Evolutionary conservation across 2,888 invertebrate genomes (phyloP).

Genomic region (Bedellia somnulentella): DNA sequence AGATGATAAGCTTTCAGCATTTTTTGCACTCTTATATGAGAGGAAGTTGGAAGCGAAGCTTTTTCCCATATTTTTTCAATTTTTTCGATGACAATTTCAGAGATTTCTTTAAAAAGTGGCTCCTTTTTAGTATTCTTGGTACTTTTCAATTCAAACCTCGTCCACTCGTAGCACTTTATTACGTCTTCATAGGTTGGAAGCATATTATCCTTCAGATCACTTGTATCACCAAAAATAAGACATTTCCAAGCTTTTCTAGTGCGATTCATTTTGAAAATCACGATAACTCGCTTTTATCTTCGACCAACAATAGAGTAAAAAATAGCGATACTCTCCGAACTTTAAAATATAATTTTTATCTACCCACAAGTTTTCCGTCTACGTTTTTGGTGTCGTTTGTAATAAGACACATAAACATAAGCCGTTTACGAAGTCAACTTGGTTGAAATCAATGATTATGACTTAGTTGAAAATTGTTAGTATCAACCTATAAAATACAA

Average conservation of each 20-base stretch:
- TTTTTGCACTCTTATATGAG: conserved; percentile 7
- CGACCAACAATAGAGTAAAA: neutral
- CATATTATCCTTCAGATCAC: conserved; percentile 10
- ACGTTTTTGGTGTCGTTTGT: neutral
- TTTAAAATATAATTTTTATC: neutral
- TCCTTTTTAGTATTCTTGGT: conserved; percentile 9
- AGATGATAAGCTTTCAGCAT: conserved; percentile 11
- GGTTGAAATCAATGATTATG: too few relatives aligned
- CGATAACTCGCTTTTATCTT: neutral
- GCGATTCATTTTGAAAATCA: conserved; percentile 4
- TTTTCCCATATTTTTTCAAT: conserved; percentile 10
- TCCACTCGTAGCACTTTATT: conserved; percentile 11
- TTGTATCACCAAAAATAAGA: conserved; percentile 9
- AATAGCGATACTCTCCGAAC: too few relatives aligned
- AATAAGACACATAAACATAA: neutral
- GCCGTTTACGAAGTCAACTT: neutral
- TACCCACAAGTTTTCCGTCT: neutral
- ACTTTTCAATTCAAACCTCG: conserved; percentile 7
- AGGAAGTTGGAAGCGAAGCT: conserved; percentile 8
- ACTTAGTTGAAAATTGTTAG: neutral
- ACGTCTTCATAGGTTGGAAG: too few relatives aligned
- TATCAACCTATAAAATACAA: neutral
- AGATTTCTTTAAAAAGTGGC: conserved; percentile 7
- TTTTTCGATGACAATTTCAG: conserved; percentile 6
- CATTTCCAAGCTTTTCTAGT: too few relatives aligned